phyloP scores from a whole-genome alignment of 2,797 vertebrate species.

The Menidia menidia region DNA sequence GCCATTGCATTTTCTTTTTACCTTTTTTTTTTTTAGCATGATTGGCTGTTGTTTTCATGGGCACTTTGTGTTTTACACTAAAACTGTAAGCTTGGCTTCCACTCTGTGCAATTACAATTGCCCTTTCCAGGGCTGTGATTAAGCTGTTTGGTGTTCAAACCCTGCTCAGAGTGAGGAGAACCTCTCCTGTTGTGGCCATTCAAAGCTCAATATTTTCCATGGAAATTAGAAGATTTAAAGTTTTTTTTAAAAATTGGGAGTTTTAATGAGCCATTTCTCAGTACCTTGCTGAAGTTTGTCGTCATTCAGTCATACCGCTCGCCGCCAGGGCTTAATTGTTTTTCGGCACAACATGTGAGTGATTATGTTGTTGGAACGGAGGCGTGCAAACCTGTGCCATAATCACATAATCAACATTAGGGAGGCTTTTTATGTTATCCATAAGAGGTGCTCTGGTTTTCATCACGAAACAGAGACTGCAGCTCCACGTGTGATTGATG shows the following conservation, averaged over 20 bases:
- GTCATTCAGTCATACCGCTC: neutral
- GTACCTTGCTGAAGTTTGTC: conserved; percentile 9
- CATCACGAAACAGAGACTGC: conserved; percentile 44
- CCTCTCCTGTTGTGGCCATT: neutral
- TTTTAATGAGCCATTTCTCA: conserved; percentile 3
- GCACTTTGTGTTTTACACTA: conserved; percentile 56
- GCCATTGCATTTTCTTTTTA: conserved; percentile 4
- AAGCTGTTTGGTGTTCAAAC: conserved; percentile 19
- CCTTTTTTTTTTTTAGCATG: conserved; percentile 36
- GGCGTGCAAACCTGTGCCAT: conserved; percentile 32
- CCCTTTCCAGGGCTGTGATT: conserved; percentile 29
- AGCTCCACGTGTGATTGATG: conserved; percentile 51
- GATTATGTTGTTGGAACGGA: conserved; percentile 39
- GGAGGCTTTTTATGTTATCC: conserved; percentile 64
- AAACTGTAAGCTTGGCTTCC: conserved; percentile 62
- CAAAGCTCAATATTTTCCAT: conserved; percentile 11
- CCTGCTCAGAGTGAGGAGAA: conserved; percentile 9
- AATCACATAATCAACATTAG: conserved; percentile 64
- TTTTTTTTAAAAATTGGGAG: neutral
- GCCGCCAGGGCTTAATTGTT: conserved; percentile 50
- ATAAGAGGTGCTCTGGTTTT: conserved; percentile 55
- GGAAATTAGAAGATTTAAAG: conserved; percentile 5
- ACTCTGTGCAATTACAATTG: conserved; percentile 38
- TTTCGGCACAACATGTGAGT: conserved; percentile 40
- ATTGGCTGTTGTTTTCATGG: conserved; percentile 58